These are phyloP conservation scores for Helostoma temminkii DNA, from an alignment of 2,797 vertebrate species.

Conservation along the genomic window DNA sequence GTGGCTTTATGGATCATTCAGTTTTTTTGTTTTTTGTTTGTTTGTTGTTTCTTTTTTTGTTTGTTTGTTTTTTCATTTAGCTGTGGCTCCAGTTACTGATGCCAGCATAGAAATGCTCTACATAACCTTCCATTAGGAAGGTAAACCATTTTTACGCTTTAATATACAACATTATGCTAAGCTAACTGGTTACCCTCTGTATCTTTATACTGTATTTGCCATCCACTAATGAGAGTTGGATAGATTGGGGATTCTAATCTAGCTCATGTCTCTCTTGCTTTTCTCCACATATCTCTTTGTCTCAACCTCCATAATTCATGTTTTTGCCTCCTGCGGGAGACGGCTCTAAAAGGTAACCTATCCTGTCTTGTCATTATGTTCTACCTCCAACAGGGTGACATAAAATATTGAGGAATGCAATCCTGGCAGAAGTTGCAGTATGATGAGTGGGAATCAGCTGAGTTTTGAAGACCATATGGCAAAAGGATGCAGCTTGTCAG, in stretches of 20 bases:
- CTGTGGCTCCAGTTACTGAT: not conserved
- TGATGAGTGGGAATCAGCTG: conserved; percentile 69
- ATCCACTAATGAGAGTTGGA: not conserved
- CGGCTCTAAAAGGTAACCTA: conserved; percentile 60
- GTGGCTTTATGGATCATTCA: too few species aligned
- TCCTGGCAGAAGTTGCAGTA: conserved; percentile 59
- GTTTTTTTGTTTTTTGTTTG: too few species aligned
- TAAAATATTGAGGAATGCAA: conserved; percentile 64
- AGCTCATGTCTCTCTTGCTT: conserved; percentile 1
- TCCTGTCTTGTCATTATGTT: conserved; percentile 67
- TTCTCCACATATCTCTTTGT: conserved; percentile 1
- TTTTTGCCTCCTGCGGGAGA: conserved; percentile 58
- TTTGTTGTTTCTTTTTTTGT: too few species aligned
- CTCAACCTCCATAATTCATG: conserved; percentile 71
- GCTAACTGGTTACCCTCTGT: not conserved
- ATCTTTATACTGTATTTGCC: not conserved
- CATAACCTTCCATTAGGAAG: not conserved
- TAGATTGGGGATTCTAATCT: conserved; percentile 1
- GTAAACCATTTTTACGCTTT: too few species aligned
- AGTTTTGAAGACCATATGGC: conserved; percentile 68
- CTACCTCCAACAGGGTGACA: conserved; percentile 52
- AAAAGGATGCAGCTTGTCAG: conserved; percentile 70
- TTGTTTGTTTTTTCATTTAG: too few species aligned
- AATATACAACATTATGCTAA: not conserved
- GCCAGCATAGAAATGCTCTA: too few species aligned